These are phyloP conservation scores for Blennius ocellaris DNA, from an alignment of 2,113 vertebrate genomes.

Conservation along the genomic window DNA sequence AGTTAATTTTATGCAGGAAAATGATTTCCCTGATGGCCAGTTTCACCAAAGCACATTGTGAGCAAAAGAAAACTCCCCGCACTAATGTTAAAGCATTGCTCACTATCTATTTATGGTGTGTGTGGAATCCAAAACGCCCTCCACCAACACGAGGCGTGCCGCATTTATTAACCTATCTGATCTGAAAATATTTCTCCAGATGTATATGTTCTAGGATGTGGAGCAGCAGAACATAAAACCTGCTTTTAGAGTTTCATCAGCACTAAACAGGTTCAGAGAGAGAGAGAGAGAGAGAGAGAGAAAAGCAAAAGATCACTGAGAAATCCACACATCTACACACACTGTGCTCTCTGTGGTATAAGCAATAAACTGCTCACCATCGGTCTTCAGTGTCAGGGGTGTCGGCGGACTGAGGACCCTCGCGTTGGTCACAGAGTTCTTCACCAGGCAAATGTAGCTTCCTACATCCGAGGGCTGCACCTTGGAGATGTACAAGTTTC, in stretches of 20 bases:
- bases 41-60: conserved; percentile 70
- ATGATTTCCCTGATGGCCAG: conserved; percentile 83
- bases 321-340: background rate
- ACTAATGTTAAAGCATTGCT: conserved; percentile 73
- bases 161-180: conserved; percentile 39
- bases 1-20: conserved; percentile 83
- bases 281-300: background rate
- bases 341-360: conserved; percentile 3
- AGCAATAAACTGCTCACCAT: conserved; percentile 85
- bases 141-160: conserved; percentile 20
- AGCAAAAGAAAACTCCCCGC: conserved; percentile 66
- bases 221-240: conserved; percentile 27
- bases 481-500: conserved; percentile 97
- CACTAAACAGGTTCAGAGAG: conserved; percentile 16
- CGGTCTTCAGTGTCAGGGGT: conserved; percentile 91
- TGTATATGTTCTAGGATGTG: conserved; percentile 17
- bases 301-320: background rate
- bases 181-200: conserved; percentile 12
- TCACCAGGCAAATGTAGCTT: conserved; percentile 97
- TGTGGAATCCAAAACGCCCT: conserved; percentile 66
- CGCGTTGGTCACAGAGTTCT: conserved; percentile 93
- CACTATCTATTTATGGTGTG: conserved; percentile 70
- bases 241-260: conserved; percentile 37
- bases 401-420: conserved; percentile 95
- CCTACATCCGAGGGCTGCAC: conserved; percentile 95